Base-by-base conservation (phyloP, 2,888 invertebrate genomes). In the Gerris lacustris region DNA sequence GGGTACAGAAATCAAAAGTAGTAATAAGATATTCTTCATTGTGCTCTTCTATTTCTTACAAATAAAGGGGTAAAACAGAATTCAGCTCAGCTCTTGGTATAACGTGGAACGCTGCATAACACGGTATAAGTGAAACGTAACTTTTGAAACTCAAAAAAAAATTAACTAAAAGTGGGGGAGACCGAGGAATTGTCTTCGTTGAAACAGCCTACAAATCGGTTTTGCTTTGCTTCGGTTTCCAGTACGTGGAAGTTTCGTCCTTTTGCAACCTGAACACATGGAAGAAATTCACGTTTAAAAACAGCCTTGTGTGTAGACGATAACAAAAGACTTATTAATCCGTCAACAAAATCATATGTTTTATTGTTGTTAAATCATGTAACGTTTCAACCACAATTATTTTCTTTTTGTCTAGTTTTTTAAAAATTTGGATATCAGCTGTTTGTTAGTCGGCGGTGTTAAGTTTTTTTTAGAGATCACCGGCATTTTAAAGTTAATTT, bases 21-120 rank as follows among this genome's bases (percentile, higher is more conserved):
- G 80, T 77, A 91, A 80, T 79, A 87, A 84, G 77, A 88, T 82
- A 77, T 86, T 83, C 82, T 86, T 90, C 91, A 91, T 91, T 80
- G 81, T 84, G 63, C 47, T n/a, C 9, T 9, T 15, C 55, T 43
- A 44, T 5, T 17, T 55, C 55, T 55, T 55, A 55, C 15, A 55
- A 55, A 55, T 55, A 9, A 55, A 55, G 5, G 15, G 15, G 55
- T 55, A 55, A 55, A 15, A 11, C 55, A 11, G 2, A 55, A 31
- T 31, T 31, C 31, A 31, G 31, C 31, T 31, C 31, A 31, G 31
- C 31, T 31, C 31, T 4, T 2, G 31, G 31, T 31, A 31, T 31
- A 15, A 55, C 55, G 55, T 55, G 55, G 55, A 55, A 31, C 31
- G 31, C 55, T 11, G 15, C 55, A 55, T 55, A 55, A 55, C 55